phyloP scores from a whole-genome alignment of 2,797 vertebrate species.

The Takifugu ocellatus region DNA sequence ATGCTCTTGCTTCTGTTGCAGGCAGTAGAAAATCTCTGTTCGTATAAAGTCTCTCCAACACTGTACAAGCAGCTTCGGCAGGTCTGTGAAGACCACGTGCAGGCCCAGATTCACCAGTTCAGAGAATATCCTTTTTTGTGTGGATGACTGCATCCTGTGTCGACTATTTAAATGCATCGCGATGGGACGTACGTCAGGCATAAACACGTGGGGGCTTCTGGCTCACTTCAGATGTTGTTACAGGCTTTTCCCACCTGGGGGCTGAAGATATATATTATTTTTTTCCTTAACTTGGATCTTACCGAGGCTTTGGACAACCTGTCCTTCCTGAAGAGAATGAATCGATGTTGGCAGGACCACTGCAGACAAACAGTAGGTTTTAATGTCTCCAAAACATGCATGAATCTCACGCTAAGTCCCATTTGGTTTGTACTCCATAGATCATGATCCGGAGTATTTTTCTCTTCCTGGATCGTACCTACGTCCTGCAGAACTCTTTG shows the following conservation, averaged over 20 bases:
- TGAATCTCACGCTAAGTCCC: neutral
- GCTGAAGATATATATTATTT: neutral
- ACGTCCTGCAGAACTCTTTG: slow-evolving; percentile 98
- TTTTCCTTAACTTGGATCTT: slow-evolving; percentile 44
- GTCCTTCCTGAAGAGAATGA: slow-evolving; percentile 97
- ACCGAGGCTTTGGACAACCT: slow-evolving; percentile 93
- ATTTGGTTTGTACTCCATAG: slow-evolving; percentile 35
- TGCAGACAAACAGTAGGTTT: slow-evolving; percentile 95
- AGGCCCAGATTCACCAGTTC: slow-evolving; percentile 96
- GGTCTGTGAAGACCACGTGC: slow-evolving; percentile 98
- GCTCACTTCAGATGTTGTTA: slow-evolving; percentile 9
- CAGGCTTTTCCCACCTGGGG: slow-evolving; percentile 19
- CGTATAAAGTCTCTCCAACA: slow-evolving; percentile 97
- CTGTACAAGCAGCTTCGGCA: slow-evolving; percentile 96
- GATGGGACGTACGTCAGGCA: neutral
- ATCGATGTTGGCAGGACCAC: slow-evolving; percentile 99
- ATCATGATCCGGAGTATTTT: slow-evolving; percentile 98
- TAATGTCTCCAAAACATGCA: slow-evolving; percentile 43
- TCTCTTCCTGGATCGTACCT: slow-evolving; percentile 98
- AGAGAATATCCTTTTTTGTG: slow-evolving; percentile 96
- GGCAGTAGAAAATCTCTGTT: slow-evolving; percentile 99
- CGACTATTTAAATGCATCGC: too few relatives aligned
- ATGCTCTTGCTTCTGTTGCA: slow-evolving; percentile 57
- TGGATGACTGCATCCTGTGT: too few relatives aligned
- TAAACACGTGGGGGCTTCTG: neutral